These are phyloP conservation scores for Catocala fraxini DNA, from an alignment of 2,888 invertebrate genomes.

Conservation along the genomic window DNA sequence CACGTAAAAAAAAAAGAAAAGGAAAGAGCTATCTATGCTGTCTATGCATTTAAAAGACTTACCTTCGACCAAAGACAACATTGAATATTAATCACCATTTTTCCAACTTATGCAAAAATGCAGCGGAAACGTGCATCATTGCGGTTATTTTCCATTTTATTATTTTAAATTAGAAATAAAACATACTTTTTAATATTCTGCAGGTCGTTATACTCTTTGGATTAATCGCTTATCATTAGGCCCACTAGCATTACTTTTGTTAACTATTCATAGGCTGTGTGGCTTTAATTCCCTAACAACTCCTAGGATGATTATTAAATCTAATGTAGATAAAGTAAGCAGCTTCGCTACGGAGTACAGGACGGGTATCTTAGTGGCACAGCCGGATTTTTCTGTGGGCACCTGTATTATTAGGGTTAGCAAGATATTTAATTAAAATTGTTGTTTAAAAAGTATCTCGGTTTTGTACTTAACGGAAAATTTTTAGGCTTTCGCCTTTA, in stretches of 20 bases:
- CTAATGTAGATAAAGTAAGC: slow-evolving; percentile 37
- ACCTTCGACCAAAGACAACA: too few relatives aligned
- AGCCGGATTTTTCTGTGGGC: slow-evolving; percentile 56
- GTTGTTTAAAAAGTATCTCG: not conserved
- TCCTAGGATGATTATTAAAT: slow-evolving; percentile 45
- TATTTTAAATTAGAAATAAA: not conserved
- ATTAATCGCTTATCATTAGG: slow-evolving; percentile 26
- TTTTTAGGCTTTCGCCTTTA: too few relatives aligned
- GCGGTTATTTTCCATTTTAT: not conserved
- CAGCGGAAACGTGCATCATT: too few relatives aligned
- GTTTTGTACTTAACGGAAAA: not conserved
- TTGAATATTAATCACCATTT: too few relatives aligned
- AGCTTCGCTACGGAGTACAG: slow-evolving; percentile 24
- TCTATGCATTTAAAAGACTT: too few relatives aligned
- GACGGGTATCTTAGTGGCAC: slow-evolving; percentile 54
- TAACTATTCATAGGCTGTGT: slow-evolving; percentile 39
- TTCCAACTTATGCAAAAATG: too few relatives aligned
- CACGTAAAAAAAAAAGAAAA: too few relatives aligned
- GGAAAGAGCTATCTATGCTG: too few relatives aligned
- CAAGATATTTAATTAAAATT: not conserved
- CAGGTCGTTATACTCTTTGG: not conserved
- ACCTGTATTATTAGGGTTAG: slow-evolving; percentile 53
- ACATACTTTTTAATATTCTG: not conserved
- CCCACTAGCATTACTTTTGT: slow-evolving; percentile 31
- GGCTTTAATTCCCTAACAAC: slow-evolving; percentile 35